These are phyloP conservation scores for Onthophagus sagittarius DNA, from an alignment of 2,888 invertebrate genomes.

Conservation along the genomic window DNA sequence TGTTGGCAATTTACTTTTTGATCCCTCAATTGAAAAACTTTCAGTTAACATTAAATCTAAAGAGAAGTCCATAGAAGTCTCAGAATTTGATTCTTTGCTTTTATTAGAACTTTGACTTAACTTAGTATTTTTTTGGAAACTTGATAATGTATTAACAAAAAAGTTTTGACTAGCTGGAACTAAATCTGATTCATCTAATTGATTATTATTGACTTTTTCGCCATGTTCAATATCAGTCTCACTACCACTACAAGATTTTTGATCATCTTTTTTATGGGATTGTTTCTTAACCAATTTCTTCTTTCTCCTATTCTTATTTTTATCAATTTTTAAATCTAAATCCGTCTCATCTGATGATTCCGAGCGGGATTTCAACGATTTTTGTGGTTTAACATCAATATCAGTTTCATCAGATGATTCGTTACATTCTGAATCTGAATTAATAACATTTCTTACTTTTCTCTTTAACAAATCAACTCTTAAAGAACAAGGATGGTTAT, in stretches of 20 bases:
- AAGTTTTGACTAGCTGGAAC: slow-evolving; percentile 16
- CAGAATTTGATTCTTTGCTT: neutral
- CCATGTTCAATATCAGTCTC: neutral
- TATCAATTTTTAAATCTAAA: slow-evolving; percentile 4
- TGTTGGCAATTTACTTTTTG: neutral
- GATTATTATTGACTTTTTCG: neutral
- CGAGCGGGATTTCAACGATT: neutral
- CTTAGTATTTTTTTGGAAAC: neutral
- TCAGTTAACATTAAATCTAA: slow-evolving; percentile 4
- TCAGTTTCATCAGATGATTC: slow-evolving; percentile 13
- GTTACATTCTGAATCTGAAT: neutral
- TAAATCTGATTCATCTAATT: slow-evolving; percentile 17
- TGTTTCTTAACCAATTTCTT: neutral
- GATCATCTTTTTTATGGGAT: neutral
- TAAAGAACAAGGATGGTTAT: neutral
- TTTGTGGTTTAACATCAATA: slow-evolving; percentile 1
- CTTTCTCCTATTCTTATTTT: slow-evolving; percentile 2
- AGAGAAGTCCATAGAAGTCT: neutral
- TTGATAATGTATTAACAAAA: neutral
- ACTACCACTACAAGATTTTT: neutral
- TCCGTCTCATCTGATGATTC: neutral
- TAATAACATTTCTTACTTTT: slow-evolving; percentile 9
- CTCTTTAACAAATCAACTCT: neutral
- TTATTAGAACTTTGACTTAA: neutral
- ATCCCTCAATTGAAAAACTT: neutral